Conservation (phyloP, 2,888 invertebrate species). For the Nezara viridula region DNA sequence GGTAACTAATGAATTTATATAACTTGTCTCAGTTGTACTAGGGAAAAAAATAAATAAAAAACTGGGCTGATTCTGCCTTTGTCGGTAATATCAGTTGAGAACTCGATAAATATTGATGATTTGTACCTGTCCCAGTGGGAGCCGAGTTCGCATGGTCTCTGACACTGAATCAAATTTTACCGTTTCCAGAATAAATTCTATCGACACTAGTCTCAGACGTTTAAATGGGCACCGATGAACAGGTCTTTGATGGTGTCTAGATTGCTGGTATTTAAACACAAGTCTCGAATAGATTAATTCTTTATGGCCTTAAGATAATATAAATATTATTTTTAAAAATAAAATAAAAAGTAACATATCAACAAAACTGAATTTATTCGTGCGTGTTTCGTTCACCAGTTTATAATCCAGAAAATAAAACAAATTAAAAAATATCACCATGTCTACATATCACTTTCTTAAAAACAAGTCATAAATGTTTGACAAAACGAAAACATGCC, state of each 20-base stretch:
- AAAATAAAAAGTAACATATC: neutral
- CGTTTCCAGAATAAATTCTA: slow-evolving; percentile 20
- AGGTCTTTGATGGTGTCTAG: neutral
- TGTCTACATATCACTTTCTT: neutral
- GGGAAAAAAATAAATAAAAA: neutral
- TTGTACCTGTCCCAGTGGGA: neutral
- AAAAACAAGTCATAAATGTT: slow-evolving; percentile 3
- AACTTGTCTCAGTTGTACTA: neutral
- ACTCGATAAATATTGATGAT: slow-evolving; percentile 40
- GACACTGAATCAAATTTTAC: slow-evolving; percentile 29
- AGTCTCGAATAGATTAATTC: neutral
- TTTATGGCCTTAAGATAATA: neutral
- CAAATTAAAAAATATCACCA: neutral
- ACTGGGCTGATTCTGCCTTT: neutral
- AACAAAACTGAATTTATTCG: neutral
- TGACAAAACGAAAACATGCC: no score
- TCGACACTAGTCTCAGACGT: neutral
- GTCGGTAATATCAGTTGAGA: slow-evolving; percentile 1
- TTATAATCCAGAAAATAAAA: neutral
- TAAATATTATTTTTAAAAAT: neutral
- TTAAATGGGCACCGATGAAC: slow-evolving; percentile 2
- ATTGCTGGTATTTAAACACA: neutral
- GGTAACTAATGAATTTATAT: slow-evolving; percentile 21
- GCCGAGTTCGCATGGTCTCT: slow-evolving; percentile 6
- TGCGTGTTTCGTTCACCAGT: neutral